These are phyloP conservation scores for Pygoscelis antarcticus DNA, from an alignment of 2,113 vertebrate genomes.

Conservation along the genomic window DNA sequence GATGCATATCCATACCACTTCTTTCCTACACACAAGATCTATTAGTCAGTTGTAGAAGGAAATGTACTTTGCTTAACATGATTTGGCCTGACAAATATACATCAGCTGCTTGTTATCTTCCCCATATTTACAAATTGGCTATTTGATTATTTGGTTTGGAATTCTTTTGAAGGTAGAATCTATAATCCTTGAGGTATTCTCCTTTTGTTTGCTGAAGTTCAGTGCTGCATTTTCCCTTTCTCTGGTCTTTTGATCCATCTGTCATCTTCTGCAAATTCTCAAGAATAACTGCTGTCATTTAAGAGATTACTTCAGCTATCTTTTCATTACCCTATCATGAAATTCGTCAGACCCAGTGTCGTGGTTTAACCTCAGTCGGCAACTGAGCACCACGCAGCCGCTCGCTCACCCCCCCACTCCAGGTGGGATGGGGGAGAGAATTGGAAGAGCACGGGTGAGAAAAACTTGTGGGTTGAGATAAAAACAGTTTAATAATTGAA, in stretches of 20 bases:
- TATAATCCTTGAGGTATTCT: background rate
- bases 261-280: background rate
- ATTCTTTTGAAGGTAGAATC: background rate
- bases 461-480: no score
- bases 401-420: no score
- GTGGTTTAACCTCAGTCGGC: no score
- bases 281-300: background rate
- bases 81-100: background rate
- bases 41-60: background rate
- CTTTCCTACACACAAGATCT: background rate
- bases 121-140: background rate
- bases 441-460: no score
- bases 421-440: no score
- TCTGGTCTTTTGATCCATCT: background rate
- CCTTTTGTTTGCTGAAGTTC: background rate
- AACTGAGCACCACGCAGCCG: no score
- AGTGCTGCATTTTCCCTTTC: background rate
- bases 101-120: background rate
- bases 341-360: background rate
- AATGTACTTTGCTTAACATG: background rate
- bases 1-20: background rate
- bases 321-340: background rate
- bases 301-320: background rate
- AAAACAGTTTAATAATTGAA: no score
- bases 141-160: background rate